Evolutionary conservation across 2,113 vertebrate species (phyloP).

Genomic region (Urocolius indicus): DNA sequence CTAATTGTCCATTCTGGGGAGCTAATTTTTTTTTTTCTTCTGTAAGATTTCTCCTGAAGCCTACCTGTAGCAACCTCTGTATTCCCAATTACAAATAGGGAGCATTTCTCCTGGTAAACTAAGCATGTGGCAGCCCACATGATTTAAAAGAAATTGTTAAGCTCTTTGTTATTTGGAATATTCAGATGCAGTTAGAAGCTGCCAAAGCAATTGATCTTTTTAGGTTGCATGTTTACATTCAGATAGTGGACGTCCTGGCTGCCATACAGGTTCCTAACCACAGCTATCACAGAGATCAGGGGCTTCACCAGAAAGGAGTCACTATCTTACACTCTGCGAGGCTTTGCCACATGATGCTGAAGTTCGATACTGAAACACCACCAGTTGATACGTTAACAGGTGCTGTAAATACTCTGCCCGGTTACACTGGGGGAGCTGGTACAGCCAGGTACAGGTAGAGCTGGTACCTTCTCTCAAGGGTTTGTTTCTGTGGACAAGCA

Average conservation of each 20-base stretch:
- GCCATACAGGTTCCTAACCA: not conserved
- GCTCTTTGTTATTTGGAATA: not conserved
- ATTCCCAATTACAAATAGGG: not conserved
- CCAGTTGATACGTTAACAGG: not conserved
- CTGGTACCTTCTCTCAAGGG: not conserved
- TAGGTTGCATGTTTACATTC: not conserved
- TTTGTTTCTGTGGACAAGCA: not conserved
- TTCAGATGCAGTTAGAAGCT: not conserved
- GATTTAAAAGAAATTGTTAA: not conserved
- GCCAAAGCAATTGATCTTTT: not conserved
- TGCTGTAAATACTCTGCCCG: not conserved
- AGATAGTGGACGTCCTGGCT: not conserved
- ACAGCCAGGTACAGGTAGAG: not conserved
- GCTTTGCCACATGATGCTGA: not conserved
- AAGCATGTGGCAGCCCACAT: not conserved
- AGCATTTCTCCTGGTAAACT: not conserved
- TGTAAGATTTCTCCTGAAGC: not conserved
- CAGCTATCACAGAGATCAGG: not conserved
- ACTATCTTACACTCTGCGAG: not conserved
- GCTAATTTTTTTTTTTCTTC: not conserved
- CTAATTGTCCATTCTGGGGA: not conserved
- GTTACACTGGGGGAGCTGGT: not conserved
- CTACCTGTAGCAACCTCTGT: not conserved
- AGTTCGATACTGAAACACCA: not conserved
- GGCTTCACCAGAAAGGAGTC: not conserved